Evolutionary conservation across 2,113 vertebrate genomes (phyloP), one percentile per base, ranked within the genome.

Genomic region (Ramphastos sulfuratus): DNA sequence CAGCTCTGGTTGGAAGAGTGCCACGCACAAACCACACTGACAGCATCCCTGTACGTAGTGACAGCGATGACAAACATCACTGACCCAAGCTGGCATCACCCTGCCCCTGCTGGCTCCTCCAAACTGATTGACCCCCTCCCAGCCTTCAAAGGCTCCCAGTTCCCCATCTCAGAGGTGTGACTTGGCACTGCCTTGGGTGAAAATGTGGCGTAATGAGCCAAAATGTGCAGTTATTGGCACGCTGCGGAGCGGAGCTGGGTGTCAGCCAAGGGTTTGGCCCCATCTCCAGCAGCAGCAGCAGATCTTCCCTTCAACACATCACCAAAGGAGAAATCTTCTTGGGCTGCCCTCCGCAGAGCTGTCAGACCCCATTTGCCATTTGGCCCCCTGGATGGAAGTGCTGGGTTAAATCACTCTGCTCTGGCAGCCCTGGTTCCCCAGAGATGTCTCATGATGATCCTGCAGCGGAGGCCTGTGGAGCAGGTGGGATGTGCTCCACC

Each of bases 11-110:
- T 4, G 5, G n/a, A 52, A 37, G 20, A 19, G 42, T 54, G 58
- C 52, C 6, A 4, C 3, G 1, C 30, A 21, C 31, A 60, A 88
- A 23, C 21, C 6, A 1, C 1, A 1, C 71, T 59, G 83, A 92
- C 90, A 77, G 95, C 92, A 69, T 96, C 85, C 44, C 69, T 2
- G 15, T 44, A 35, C 1, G 2, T 24, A 35, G 94, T 95, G 92
- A 74, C 81, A 19, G 88, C 37, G 85, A 93, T 96, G 97, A 97
- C 97, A 98, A 97, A 96, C 93, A 87, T 97, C 96, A 82, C 96
- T 91, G 88, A 44, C 92, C 93, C 55, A 80, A 94, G 93, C 94
- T 44, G 96, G 94, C 96, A 37, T 96, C 28, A 27, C 31, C 66
- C 14, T 17, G 61, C 24, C 30, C 39, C n/a, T 13, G 0, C 6